phyloP scores from a whole-genome alignment of 2,797 vertebrate genomes.

The Acanthurus tractus region DNA sequence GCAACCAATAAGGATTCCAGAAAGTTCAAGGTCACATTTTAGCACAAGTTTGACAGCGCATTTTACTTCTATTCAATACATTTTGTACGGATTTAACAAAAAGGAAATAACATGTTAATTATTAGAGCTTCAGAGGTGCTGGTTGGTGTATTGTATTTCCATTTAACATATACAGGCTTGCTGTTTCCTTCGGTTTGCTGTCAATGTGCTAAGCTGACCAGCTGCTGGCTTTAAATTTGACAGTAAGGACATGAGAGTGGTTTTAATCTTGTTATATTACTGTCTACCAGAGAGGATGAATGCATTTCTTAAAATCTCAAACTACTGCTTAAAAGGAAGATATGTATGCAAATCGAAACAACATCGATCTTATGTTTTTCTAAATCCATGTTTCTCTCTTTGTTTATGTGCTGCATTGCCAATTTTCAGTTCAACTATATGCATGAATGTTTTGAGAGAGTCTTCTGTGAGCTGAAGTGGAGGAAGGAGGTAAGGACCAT shows the following conservation, averaged over 20 bases:
- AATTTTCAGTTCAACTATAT: conserved; percentile 96
- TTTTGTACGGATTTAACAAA: not conserved
- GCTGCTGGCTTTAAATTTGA: not conserved
- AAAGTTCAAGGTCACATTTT: not conserved
- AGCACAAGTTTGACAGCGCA: too few relatives aligned
- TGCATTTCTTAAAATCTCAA: conserved; percentile 5
- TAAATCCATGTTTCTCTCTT: conserved; percentile 33
- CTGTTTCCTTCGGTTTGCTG: not conserved
- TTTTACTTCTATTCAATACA: not conserved
- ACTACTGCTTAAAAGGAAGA: not conserved
- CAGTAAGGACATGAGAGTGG: not conserved
- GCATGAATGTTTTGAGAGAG: conserved; percentile 98
- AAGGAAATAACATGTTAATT: not conserved
- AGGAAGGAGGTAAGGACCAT: conserved; percentile 91
- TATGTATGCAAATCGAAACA: not conserved
- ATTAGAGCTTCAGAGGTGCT: not conserved
- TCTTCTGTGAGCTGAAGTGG: conserved; percentile 99
- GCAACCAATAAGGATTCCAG: not conserved
- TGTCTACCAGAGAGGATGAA: not conserved
- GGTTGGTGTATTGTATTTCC: not conserved
- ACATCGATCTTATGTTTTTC: not conserved
- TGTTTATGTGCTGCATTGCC: conserved; percentile 13
- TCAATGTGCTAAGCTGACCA: not conserved
- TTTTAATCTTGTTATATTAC: not conserved
- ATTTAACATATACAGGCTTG: not conserved